Evolutionary conservation across 2,888 invertebrate species (phyloP).

Genomic region (Caenorhabditis uteleia): DNA sequence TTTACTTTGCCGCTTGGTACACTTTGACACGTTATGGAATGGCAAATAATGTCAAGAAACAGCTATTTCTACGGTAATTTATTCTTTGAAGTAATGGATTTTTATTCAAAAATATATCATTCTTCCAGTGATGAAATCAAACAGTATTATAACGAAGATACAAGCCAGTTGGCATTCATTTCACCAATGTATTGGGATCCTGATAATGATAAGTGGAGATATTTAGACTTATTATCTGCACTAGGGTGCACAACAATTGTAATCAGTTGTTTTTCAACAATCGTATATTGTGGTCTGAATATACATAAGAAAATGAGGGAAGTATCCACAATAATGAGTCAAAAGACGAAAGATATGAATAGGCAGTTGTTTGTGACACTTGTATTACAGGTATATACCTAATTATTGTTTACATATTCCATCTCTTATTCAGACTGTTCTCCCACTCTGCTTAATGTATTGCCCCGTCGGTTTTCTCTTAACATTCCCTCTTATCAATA

Average conservation of each 20-base stretch:
- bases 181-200: constrained; percentile 15
- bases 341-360: constrained; percentile 15
- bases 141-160: constrained; percentile 7
- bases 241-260: constrained; percentile 9
- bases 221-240: constrained; percentile 7
- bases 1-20: constrained; percentile 15
- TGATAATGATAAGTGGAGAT: constrained; percentile 3
- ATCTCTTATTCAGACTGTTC: constrained; percentile 22
- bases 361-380: constrained; percentile 20
- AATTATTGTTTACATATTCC: too few relatives aligned
- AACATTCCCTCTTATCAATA: constrained; percentile 15
- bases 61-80: constrained; percentile 12
- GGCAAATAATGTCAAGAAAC: constrained; percentile 16
- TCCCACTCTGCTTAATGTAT: constrained; percentile 25
- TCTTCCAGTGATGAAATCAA: constrained; percentile 11
- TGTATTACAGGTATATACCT: constrained; percentile 9
- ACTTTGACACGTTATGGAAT: constrained; percentile 16
- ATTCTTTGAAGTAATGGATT: not conserved
- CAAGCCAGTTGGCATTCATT: constrained; percentile 10
- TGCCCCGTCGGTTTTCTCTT: constrained; percentile 16
- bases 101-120: too few relatives aligned
- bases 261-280: constrained; percentile 13
- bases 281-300: constrained; percentile 8
- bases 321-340: constrained; percentile 8
- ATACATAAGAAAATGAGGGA: constrained; percentile 11